Conservation (phyloP, 2,113 vertebrate species). For the Pterophyllum scalare region DNA sequence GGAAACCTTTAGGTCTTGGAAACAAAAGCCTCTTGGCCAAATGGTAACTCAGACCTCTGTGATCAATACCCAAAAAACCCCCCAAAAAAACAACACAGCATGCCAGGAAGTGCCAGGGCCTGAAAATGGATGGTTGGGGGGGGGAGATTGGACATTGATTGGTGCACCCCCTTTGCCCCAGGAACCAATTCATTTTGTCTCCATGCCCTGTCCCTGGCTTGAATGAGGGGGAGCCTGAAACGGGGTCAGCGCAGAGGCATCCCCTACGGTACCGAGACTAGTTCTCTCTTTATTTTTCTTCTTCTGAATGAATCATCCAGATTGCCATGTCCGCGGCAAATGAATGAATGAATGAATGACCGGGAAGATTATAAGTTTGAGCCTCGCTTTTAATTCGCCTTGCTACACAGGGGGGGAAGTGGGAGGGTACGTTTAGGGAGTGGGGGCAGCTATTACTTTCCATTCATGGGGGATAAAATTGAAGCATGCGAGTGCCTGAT, state of each 20-base stretch:
- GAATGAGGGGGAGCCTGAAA: constrained; percentile 36
- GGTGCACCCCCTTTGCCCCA: constrained; percentile 36
- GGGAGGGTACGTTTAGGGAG: constrained; percentile 4
- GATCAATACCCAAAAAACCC: constrained; percentile 55
- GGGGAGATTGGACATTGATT: constrained; percentile 60
- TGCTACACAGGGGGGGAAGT: constrained; percentile 11
- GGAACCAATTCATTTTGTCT: constrained; percentile 69
- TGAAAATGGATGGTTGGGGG: constrained; percentile 48
- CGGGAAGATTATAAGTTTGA: constrained; percentile 53
- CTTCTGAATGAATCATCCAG: constrained; percentile 55
- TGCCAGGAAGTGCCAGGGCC: constrained; percentile 60
- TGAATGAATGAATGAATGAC: constrained; percentile 35
- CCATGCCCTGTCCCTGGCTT: constrained; percentile 33
- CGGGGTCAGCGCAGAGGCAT: constrained; percentile 52
- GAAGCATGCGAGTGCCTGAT: constrained; percentile 66
- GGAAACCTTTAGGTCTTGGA: constrained; percentile 14
- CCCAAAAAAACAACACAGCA: constrained; percentile 15
- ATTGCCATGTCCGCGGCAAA: constrained; percentile 42
- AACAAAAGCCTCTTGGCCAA: constrained; percentile 44
- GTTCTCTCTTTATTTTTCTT: constrained; percentile 32
- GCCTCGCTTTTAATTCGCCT: constrained; percentile 54
- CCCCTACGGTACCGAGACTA: constrained; percentile 16
- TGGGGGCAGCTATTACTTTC: constrained; percentile 61
- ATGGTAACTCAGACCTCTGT: constrained; percentile 11
- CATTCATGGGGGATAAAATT: constrained; percentile 71